Percentiles rank a stretch among this genome's conserved stretches.
Conservation (phyloP, 1,140 invertebrate genomes). For the Plodia interpunctella region DNA sequence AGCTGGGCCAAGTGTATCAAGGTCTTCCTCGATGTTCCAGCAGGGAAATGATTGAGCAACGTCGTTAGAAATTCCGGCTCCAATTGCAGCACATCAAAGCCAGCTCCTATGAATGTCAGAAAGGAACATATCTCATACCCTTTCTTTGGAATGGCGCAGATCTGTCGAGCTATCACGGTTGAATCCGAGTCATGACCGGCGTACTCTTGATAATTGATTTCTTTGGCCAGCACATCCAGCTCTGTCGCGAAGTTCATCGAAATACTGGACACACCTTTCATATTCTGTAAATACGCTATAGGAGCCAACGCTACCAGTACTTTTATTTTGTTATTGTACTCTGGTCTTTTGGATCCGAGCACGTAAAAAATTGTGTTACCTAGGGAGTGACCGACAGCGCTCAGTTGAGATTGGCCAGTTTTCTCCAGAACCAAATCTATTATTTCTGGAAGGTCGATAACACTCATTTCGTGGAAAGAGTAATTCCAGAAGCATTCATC, state of each 20-base stretch:
- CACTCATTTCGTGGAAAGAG: conserved; percentile 77
- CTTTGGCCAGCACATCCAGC: conserved; percentile 13
- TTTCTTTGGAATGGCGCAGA: background rate
- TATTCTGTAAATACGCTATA: conserved; percentile 55
- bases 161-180: background rate
- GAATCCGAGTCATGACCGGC: background rate
- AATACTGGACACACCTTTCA: conserved; percentile 17
- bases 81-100: conserved; percentile 27
- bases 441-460: conserved; percentile 79
- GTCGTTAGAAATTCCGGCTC: conserved; percentile 22
- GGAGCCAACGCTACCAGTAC: conserved; percentile 75
- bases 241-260: conserved; percentile 18
- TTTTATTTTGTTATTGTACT: conserved; percentile 77
- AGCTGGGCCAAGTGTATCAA: conserved; percentile 81
- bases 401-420: conserved; percentile 61
- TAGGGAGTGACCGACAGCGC: conserved; percentile 52
- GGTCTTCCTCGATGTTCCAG: conserved; percentile 79
- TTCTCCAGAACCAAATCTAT: conserved; percentile 77
- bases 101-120: background rate
- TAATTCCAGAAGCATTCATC: conserved; percentile 75
- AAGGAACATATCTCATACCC: background rate
- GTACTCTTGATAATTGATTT: background rate
- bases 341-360: conserved; percentile 74
- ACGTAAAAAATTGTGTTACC: conserved; percentile 79
- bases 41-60: conserved; percentile 36